These are phyloP conservation scores for Campopleginae sp. DNA, from an alignment of 2,888 invertebrate species.

Conservation along the genomic window DNA sequence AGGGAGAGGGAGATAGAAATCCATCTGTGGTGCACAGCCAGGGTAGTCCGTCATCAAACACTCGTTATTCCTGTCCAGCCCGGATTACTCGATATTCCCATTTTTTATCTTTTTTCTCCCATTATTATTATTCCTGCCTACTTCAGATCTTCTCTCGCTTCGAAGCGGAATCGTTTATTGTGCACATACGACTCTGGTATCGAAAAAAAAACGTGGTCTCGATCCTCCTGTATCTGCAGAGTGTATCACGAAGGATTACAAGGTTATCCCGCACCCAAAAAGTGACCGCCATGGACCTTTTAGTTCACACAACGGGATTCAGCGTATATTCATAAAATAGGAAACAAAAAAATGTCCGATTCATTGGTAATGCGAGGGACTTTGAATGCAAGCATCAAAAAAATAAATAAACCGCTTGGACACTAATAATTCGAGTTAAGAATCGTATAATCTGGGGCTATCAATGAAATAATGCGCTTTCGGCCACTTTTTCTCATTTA, in stretches of 20 bases:
- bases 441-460: constrained; percentile 57
- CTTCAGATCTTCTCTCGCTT: constrained; percentile 45
- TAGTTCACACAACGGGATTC: constrained; percentile 49
- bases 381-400: neutral
- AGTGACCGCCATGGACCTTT: constrained; percentile 76
- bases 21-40: constrained; percentile 59
- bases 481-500: constrained; percentile 14
- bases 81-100: constrained; percentile 80
- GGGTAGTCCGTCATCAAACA: constrained; percentile 80
- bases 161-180: constrained; percentile 24
- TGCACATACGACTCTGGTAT: constrained; percentile 39
- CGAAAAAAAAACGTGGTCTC: constrained; percentile 71
- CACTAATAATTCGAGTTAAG: constrained; percentile 62
- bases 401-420: constrained; percentile 44
- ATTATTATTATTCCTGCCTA: constrained; percentile 42
- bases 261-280: constrained; percentile 75
- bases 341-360: constrained; percentile 61
- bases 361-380: constrained; percentile 48
- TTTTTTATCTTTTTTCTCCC: constrained; percentile 55
- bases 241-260: constrained; percentile 82
- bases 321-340: constrained; percentile 37
- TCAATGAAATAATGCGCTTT: constrained; percentile 36
- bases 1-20: constrained; percentile 11
- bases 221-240: constrained; percentile 74
- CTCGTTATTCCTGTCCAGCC: constrained; percentile 83